Percentiles rank a stretch among this genome's conserved stretches.
Evolutionary conservation across 2,888 invertebrate species (phyloP).

Genomic region (Drosophila atripex): DNA sequence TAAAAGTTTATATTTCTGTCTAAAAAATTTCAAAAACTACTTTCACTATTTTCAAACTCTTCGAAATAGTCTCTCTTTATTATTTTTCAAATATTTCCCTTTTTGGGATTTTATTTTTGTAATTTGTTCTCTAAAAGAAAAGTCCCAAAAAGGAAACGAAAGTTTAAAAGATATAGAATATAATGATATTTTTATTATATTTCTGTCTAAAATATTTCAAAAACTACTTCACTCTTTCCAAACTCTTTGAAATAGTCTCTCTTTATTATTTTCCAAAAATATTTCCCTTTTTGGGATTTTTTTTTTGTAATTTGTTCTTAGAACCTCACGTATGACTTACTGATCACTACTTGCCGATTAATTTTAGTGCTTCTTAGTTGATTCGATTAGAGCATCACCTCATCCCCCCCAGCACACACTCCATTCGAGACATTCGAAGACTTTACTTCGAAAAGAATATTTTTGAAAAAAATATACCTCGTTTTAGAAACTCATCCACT

Average conservation of each 20-base stretch:
- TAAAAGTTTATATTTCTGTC: no score
- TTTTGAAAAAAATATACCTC: background rate
- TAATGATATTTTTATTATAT: no score
- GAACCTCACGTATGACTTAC: conserved; percentile 33
- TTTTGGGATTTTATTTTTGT: conserved; percentile 10
- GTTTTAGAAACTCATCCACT: background rate
- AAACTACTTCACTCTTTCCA: no score
- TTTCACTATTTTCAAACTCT: no score
- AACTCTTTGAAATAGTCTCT: no score
- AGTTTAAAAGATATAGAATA: background rate
- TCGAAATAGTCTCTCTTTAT: no score
- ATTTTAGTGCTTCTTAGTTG: conserved; percentile 42
- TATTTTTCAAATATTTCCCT: background rate
- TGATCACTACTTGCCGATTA: conserved; percentile 32
- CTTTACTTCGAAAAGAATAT: background rate
- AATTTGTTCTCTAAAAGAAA: background rate
- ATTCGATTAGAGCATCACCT: conserved; percentile 23
- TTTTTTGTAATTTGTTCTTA: conserved; percentile 15
- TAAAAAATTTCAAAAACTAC: no score
- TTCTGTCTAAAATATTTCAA: no score
- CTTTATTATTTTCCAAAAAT: background rate
- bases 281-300: conserved; percentile 7
- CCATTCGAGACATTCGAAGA: conserved; percentile 5
- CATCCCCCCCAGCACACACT: conserved; percentile 3
- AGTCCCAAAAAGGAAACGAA: background rate